Base-by-base conservation (phyloP, 2,888 invertebrate genomes). In the Anaspis maculata region DNA sequence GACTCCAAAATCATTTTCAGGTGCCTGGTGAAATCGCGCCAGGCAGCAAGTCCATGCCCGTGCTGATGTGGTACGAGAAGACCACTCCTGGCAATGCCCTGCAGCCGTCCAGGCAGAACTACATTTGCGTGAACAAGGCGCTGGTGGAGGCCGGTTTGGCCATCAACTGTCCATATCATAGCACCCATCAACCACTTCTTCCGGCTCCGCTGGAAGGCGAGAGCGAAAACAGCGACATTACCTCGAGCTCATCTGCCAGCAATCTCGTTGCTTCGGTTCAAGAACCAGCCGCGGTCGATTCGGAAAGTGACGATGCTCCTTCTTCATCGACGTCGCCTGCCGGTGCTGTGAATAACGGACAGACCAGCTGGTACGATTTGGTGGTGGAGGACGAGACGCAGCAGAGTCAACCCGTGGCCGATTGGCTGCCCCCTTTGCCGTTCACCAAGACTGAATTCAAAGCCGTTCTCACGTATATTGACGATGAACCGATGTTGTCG, bases 11-110 rank as follows among this genome's bases (percentile, higher is more conserved):
- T n/a, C n/a, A n/a, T n/a, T n/a, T n/a, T n/a, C n/a, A n/a, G n/a
- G n/a, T n/a, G n/a, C n/a, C n/a, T 19, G 9, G 42, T 40, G n/a
- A 32, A 37, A 27, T 37, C 29, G 0, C 3, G 6, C 12, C 9
- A 12, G 24, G 4, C n/a, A n/a, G n/a, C n/a, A 34, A 31, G 27
- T 25, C 26, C 11, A 13, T 39, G 2, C 25, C 27, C n/a, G 70
- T 84, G 0, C 74, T 80, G 30, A 62, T 88, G 30, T 79, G 79
- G 74, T 74, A 74, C 26, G 76, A 73, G 46, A 71, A 72, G 52
- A 68, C 66, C 10, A 71, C 69, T 29, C 69, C 71, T 10, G 73
- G 75, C 0, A 77, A 76, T 6, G 77, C 87, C 0, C 64, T 85
- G 19, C 75, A 78, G 19, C 82, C 86, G 0, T 71, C 74, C 27